phyloP scores from a whole-genome alignment of 2,113 vertebrate genomes.

The Mionectes macconnelli region DNA sequence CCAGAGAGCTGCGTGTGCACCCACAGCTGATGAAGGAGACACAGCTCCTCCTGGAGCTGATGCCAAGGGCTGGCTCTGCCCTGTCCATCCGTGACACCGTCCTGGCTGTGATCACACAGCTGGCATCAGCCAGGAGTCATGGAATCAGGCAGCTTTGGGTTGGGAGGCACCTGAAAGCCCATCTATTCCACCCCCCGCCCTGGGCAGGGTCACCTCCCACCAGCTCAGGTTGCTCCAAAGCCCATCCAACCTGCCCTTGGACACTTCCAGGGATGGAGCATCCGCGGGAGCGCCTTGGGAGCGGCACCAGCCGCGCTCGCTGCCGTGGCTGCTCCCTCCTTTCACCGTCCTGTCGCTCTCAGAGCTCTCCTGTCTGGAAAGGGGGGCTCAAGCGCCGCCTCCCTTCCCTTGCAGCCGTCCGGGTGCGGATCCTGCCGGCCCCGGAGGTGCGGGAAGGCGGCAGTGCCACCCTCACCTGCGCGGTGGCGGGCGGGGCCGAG shows the following conservation, averaged over 20 bases:
- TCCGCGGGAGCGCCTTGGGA: background rate
- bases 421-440: slow-evolving; percentile 59
- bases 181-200: background rate
- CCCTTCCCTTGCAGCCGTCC: background rate
- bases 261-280: background rate
- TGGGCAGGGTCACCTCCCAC: background rate
- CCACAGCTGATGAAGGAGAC: fast-evolving
- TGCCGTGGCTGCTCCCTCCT: fast-evolving
- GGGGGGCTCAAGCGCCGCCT: fast-evolving
- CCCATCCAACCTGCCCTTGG: fast-evolving
- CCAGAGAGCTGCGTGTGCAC: background rate
- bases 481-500: background rate
- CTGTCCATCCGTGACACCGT: fast-evolving
- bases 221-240: background rate
- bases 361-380: background rate
- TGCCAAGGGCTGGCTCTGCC: background rate
- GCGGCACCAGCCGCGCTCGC: background rate
- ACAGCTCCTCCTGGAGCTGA: background rate
- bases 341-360: fast-evolving
- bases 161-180: background rate
- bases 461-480: slow-evolving; percentile 66
- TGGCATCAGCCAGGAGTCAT: background rate
- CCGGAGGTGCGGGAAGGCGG: slow-evolving; percentile 44
- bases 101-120: background rate
- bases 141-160: background rate